phyloP scores from a whole-genome alignment of 2,797 vertebrate genomes.

The Eleutherodactylus coqui region DNA sequence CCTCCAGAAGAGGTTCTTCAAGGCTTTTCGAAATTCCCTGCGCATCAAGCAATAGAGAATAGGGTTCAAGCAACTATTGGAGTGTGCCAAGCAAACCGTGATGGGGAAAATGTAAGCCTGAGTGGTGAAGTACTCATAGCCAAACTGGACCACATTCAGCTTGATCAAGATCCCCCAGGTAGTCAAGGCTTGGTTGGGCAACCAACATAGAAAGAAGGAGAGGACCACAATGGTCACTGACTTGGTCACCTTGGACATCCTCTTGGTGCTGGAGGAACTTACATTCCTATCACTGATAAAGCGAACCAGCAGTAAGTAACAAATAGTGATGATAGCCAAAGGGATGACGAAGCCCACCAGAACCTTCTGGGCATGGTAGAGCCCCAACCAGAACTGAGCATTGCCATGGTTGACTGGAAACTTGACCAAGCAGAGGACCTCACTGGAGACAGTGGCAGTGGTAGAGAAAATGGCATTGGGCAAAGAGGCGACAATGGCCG shows the following conservation, averaged over 20 bases:
- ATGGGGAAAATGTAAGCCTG: constrained; percentile 92
- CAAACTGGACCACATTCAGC: constrained; percentile 89
- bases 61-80: constrained; percentile 96
- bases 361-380: constrained; percentile 94
- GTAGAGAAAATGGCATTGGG: constrained; percentile 92
- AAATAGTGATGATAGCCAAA: constrained; percentile 82
- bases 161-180: constrained; percentile 94
- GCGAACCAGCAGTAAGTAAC: constrained; percentile 89
- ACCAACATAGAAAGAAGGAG: constrained; percentile 95
- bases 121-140: constrained; percentile 88
- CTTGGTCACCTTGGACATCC: constrained; percentile 90
- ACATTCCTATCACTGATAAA: constrained; percentile 84
- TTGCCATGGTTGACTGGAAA: constrained; percentile 83
- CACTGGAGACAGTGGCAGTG: constrained; percentile 82
- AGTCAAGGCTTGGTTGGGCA: constrained; percentile 95
- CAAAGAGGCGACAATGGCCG: constrained; percentile 83
- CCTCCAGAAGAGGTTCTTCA: constrained; percentile 88
- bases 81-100: constrained; percentile 93
- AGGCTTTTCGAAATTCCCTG: constrained; percentile 90
- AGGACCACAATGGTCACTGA: constrained; percentile 94
- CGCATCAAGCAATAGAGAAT: constrained; percentile 94
- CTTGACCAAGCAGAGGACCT: constrained; percentile 90
- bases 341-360: constrained; percentile 89
- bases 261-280: constrained; percentile 81
- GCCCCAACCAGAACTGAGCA: constrained; percentile 89